Base-by-base conservation (phyloP, 2,888 invertebrate species). In the Oscheius sp. region DNA sequence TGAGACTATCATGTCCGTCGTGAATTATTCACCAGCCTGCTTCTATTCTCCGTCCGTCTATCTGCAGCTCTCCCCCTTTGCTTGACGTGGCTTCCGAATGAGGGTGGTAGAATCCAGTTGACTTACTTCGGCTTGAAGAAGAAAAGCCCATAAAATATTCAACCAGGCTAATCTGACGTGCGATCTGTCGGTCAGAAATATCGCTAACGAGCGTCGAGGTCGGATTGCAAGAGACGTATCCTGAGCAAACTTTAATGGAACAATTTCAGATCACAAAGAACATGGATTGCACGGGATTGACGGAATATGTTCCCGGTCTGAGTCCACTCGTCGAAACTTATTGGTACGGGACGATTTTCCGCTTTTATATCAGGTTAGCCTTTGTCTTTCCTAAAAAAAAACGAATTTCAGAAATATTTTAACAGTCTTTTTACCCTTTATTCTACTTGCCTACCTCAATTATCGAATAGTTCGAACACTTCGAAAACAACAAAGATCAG, bases 381-480 rank as follows among this genome's bases (percentile, higher is more conserved):
- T 25, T 55, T 55, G 13, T 5, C 23, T 25, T 1, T n/a, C 25
- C 56, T 18, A 6, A n/a, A 16, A 1, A 69, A 43, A 56, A 53
- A 35, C 21, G 23, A 12, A 13, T 25, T 21, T 53, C 25, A 74
- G 87, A 72, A 87, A 85, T 61, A 84, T 87, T 43, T 75, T 81
- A 74, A 86, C 87, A 5, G 87, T 87, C 7, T 80, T 87, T 41
- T 76, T 87, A 13, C 87, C 87, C 3, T 87, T 87, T 76, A 72
- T 77, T 43, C 73, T 86, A 9, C 77, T 87, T 7, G 84, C 81
- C 7, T 81, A 80, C 52, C 76, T 86, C 56, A 86, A 86, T 72
- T 80, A 80, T 58, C 68, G 76, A 29, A 82, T 83, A 21, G 87
- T 87, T 21, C 71, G 77, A 25, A 85, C 79, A 9, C 74, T 87